Evolutionary conservation across 2,797 vertebrate genomes (phyloP).

Genomic region (Dendrocincla fuliginosa): DNA sequence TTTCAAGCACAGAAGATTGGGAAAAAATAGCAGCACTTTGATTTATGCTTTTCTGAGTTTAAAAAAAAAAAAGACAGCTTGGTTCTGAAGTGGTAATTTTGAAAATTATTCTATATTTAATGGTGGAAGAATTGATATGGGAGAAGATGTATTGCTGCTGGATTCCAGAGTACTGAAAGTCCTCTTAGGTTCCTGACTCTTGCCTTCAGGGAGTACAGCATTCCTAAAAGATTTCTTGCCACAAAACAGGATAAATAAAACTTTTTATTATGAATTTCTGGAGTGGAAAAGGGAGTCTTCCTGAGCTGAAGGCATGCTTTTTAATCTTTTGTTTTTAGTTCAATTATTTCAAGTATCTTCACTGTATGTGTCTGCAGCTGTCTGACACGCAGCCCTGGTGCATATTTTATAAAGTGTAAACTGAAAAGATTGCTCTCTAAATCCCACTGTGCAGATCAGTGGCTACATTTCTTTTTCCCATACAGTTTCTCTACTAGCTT

Average conservation of each 20-base stretch:
- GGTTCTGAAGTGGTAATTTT: background rate
- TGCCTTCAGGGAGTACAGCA: background rate
- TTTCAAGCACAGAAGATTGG: background rate
- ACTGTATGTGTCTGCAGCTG: constrained; percentile 53
- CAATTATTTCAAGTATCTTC: constrained; percentile 56
- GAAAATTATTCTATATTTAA: background rate
- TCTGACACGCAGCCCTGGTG: constrained; percentile 7
- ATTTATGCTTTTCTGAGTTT: background rate
- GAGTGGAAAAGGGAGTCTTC: constrained; percentile 39
- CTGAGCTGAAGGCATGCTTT: constrained; percentile 33
- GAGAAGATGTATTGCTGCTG: background rate
- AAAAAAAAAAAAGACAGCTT: background rate
- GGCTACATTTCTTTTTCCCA: constrained; percentile 40
- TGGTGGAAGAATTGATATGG: background rate
- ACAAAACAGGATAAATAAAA: constrained; percentile 36
- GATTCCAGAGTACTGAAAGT: background rate
- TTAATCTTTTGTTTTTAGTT: constrained; percentile 62
- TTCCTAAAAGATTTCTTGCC: constrained; percentile 38
- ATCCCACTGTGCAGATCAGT: constrained; percentile 56
- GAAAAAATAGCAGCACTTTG: background rate
- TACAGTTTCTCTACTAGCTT: constrained; percentile 39
- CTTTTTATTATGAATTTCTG: constrained; percentile 32
- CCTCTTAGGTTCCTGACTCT: background rate
- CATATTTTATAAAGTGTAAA: constrained; percentile 61
- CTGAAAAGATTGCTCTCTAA: constrained; percentile 51